Conservation (phyloP, 2,888 invertebrate species). For the Ophonus ardosiacus region DNA sequence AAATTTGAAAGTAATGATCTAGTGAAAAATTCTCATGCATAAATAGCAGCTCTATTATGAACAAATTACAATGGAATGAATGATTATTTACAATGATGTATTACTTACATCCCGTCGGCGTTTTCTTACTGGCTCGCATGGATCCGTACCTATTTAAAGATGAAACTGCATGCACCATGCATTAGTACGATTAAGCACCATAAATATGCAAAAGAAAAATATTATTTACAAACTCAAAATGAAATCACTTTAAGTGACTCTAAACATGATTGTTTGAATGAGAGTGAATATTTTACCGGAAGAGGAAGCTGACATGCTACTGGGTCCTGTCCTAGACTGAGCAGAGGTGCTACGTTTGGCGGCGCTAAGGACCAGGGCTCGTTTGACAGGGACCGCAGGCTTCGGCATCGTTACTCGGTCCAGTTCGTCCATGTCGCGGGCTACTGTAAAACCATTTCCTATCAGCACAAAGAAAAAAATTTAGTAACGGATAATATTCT, state of each 20-base stretch:
- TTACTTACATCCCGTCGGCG: slow-evolving; percentile 52
- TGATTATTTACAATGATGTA: neutral
- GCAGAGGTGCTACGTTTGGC: slow-evolving; percentile 75
- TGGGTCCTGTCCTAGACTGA: slow-evolving; percentile 71
- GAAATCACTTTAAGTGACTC: neutral
- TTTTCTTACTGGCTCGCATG: slow-evolving; percentile 46
- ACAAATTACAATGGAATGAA: neutral
- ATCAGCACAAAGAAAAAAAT: neutral
- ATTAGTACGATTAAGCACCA: slow-evolving; percentile 53
- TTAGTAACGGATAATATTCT: too few relatives aligned
- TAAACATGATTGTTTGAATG: neutral
- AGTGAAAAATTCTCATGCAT: slow-evolving; percentile 3
- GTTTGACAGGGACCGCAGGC: slow-evolving; percentile 75
- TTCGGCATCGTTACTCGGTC: slow-evolving; percentile 75
- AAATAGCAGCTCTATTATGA: neutral
- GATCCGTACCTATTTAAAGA: slow-evolving; percentile 57
- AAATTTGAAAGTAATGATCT: neutral
- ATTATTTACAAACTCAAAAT: slow-evolving; percentile 42
- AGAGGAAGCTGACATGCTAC: slow-evolving; percentile 68
- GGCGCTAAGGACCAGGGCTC: slow-evolving; percentile 70
- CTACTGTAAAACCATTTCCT: slow-evolving; percentile 27
- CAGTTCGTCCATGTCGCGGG: slow-evolving; percentile 73
- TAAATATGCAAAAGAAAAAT: slow-evolving; percentile 51
- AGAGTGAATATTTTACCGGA: slow-evolving; percentile 51
- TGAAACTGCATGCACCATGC: slow-evolving; percentile 55